A percentile compares a stretch with the other conserved stretches of the same genome.
Evolutionary conservation across 2,797 vertebrate genomes (phyloP).

Genomic region (Tolypeutes matacus): DNA sequence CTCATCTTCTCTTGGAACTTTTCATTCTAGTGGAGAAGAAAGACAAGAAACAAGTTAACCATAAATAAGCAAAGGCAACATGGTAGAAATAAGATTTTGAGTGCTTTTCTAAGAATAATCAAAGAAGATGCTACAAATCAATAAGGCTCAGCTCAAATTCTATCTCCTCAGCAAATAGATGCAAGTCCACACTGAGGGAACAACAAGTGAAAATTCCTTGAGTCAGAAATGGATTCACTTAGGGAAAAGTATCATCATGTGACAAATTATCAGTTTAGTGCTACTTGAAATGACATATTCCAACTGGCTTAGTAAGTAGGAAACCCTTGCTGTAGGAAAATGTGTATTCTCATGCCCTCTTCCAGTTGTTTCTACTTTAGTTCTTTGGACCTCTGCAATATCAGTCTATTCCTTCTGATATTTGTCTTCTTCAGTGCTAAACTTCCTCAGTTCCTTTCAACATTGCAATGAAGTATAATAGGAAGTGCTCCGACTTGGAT

Average conservation of each 20-base stretch:
- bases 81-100: neutral
- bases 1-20: neutral
- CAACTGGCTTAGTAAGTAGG: neutral
- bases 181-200: neutral
- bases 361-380: neutral
- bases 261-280: neutral
- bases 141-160: neutral
- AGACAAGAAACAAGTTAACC: neutral
- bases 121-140: neutral
- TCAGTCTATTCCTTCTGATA: neutral
- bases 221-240: neutral
- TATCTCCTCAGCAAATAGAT: neutral
- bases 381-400: neutral
- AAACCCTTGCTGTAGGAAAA: neutral
- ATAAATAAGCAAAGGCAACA: neutral
- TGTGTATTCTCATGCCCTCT: neutral
- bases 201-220: neutral
- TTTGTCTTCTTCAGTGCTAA: conserved; percentile 26
- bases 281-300: neutral
- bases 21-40: neutral
- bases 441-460: neutral
- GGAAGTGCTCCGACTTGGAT: neutral
- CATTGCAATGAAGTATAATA: neutral
- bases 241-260: neutral
- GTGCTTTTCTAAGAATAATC: neutral